phyloP scores from a whole-genome alignment of 2,113 vertebrate species.

The Catharus fuscescens region DNA sequence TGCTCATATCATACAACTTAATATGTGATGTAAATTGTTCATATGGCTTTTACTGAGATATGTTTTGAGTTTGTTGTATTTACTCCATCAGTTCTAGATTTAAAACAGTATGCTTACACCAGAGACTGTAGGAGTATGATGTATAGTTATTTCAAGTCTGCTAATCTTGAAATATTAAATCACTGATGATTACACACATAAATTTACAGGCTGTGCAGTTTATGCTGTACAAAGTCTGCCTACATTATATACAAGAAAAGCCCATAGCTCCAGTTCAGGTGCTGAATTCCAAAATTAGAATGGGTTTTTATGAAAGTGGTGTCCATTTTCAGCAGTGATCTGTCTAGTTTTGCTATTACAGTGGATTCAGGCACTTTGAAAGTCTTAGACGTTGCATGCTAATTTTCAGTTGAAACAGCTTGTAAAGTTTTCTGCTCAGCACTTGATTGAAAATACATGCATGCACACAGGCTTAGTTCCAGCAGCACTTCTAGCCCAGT shows the following conservation, averaged over 20 bases:
- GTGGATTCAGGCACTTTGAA: neutral
- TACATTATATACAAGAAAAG: neutral
- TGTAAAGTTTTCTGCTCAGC: neutral
- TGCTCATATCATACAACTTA: neutral
- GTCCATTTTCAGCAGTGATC: neutral
- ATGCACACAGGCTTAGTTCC: neutral
- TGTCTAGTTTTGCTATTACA: neutral
- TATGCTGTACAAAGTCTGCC: neutral
- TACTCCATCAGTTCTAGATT: neutral
- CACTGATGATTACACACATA: neutral
- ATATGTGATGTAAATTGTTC: neutral
- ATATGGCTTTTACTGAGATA: neutral
- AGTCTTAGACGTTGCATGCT: neutral
- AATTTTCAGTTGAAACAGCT: neutral
- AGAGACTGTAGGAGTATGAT: neutral
- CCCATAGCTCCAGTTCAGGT: neutral
- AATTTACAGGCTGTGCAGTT: neutral
- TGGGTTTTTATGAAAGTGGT: neutral
- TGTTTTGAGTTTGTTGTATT: neutral
- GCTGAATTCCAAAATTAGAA: neutral
- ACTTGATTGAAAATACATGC: neutral
- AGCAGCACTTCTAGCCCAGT: neutral
- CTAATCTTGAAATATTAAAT: neutral
- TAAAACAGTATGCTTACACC: neutral
- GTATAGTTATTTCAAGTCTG: neutral